Evolutionary conservation across 2,113 vertebrate species (phyloP), one percentile per base, ranked within the genome.

Genomic region (Sakesphorus luctuosus): DNA sequence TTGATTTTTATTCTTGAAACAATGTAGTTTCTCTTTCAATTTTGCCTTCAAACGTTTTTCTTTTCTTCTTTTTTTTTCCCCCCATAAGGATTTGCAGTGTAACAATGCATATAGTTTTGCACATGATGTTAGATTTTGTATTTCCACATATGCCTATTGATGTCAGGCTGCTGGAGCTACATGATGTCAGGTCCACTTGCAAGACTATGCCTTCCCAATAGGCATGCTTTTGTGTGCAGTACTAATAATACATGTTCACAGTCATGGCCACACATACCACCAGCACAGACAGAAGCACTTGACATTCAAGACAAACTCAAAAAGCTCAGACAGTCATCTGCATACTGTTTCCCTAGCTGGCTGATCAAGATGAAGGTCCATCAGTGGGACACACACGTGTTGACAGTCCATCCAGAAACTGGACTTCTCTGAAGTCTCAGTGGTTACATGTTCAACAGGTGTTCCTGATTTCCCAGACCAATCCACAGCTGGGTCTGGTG

Each of bases 1-100:
- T 68, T 77, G 55, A 87, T 83, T 95, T 96, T 95, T 82, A 47
- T 75, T 93, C 89, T 82, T 87, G 33, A 87, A 90, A 59, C 74
- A 73, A 55, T 66, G 35, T 44, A 56, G 66, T 80, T 90, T 93
- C 67, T 87, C 46, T 68, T 91, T 69, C 73, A 31, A 92, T n/a
- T 66, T 58, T 49, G 84, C 11, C 20, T 59, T 81, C 33, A 59
- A 75, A 38, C 36, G 52, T 77, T 68, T 82, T 71, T 12, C 18
- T 3, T 59, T 35, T 47, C 56, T 38, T 44, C 6, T 50, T 52
- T 44, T 38, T 94, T n/a, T n/a, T n/a, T n/a, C n/a, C n/a, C 24
- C 52, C 13, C 26, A 17, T 13, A 43, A 46, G 9, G 14, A 5
- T 61, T 90, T 66, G 33, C 26, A 40, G 6, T 76, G 7, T 35